Conservation (phyloP, 2,888 invertebrate species). For the Cylloceria caligata region DNA sequence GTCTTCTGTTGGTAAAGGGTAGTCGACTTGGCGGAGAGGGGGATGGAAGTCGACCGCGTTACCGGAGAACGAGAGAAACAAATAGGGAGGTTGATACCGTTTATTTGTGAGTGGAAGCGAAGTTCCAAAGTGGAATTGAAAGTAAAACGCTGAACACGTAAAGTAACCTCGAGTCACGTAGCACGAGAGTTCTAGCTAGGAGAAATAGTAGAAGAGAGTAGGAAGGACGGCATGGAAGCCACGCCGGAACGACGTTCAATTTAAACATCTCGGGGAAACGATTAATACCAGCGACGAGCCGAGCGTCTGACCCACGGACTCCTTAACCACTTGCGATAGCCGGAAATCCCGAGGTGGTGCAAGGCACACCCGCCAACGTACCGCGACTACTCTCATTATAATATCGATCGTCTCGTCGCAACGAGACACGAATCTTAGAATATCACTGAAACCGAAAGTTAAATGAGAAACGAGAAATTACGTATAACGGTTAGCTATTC, state of each 20-base stretch:
- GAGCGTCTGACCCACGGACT: constrained; percentile 63
- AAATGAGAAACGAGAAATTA: neutral
- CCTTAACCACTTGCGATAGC: constrained; percentile 63
- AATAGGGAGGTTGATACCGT: constrained; percentile 71
- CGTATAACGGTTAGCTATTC: too few relatives aligned
- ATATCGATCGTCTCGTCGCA: constrained; percentile 30
- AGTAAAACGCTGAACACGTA: constrained; percentile 77
- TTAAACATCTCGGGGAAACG: constrained; percentile 70
- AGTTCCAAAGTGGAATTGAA: constrained; percentile 82
- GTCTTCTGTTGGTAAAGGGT: constrained; percentile 69
- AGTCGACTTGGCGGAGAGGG: constrained; percentile 31
- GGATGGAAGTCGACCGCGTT: constrained; percentile 46
- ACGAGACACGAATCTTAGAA: constrained; percentile 31
- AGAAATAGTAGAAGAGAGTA: constrained; percentile 35
- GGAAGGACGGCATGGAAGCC: constrained; percentile 55
- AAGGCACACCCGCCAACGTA: constrained; percentile 34
- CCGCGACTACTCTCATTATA: constrained; percentile 20
- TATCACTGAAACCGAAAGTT: neutral
- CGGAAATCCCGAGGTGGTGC: constrained; percentile 62
- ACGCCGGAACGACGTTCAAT: constrained; percentile 70
- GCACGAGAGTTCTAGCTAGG: constrained; percentile 68
- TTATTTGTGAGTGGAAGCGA: constrained; percentile 75
- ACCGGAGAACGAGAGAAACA: constrained; percentile 68
- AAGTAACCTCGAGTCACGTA: constrained; percentile 77
- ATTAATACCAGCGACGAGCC: constrained; percentile 66